Evolutionary conservation across 2,797 vertebrate species (phyloP), one percentile per base, ranked within the genome.

Genomic region (Cryptoblepharus egeriae): DNA sequence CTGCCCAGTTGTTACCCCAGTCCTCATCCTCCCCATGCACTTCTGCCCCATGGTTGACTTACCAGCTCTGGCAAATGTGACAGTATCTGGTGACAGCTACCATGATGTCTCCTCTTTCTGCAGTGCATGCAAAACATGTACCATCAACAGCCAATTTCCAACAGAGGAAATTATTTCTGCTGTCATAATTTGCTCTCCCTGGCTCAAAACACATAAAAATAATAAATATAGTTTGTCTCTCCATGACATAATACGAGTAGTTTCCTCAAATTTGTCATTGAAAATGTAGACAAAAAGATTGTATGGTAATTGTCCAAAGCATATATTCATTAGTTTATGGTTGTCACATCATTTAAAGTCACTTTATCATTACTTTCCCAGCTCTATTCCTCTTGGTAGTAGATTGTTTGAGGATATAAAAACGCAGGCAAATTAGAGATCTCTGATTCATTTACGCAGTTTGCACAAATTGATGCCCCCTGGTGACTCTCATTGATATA

Each of bases 401-500:
- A 72, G 28, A 72, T 72, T 52, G 42, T 30, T 72, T 52, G 26
- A 60, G 2, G 39, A 75, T 61, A 73, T 32, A 75, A n/a, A 75
- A 61, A 61, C 70, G 30, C 70, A 42, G 58, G 16, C 13, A 42
- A 9, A 3, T 18, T 12, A 61, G 61, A 16, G 3, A n/a, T 16
- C n/a, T 72, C 49, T 61, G 57, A 42, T 55, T 61, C 57, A 76
- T 20, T 52, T 9, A 67, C 9, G n/a, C 39, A 45, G 37, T 63
- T 45, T 76, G 58, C 49, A 57, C 49, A 57, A 72, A 75, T 42
- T 76, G 71, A 63, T 76, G 74, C 58, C 58, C 58, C 60, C 39
- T 76, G 37, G 74, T 75, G 74, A 75, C 57, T 61, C 74, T n/a
- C 5, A 39, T 20, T 30, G 28, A 76, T n/a, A 76, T 5, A 63